phyloP scores from a whole-genome alignment of 2,888 invertebrate species.

The Meghimatium bilineatum region DNA sequence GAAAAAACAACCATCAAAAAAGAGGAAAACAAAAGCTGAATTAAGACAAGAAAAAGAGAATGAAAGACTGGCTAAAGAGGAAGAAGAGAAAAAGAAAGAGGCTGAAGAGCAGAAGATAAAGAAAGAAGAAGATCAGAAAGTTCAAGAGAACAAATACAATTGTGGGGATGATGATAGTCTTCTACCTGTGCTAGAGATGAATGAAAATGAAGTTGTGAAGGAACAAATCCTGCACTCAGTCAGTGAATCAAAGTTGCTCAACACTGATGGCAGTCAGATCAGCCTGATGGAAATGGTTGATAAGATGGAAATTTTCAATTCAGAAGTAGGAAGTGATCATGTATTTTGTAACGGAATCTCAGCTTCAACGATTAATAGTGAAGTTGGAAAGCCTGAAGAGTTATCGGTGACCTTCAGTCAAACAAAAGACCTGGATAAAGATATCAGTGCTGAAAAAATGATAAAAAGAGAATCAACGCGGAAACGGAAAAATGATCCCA shows the following conservation, averaged over 20 bases:
- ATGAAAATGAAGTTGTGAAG: slow-evolving; percentile 45
- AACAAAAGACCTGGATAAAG: slow-evolving; percentile 3
- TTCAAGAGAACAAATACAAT: slow-evolving; percentile 5
- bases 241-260: slow-evolving; percentile 42
- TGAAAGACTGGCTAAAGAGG: slow-evolving; percentile 37
- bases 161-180: slow-evolving; percentile 41
- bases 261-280: slow-evolving; percentile 47
- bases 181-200: slow-evolving; percentile 40
- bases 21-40: slow-evolving; percentile 47
- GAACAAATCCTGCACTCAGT: slow-evolving; percentile 48
- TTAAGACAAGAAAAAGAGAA: slow-evolving; percentile 44
- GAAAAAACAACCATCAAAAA: slow-evolving; percentile 42
- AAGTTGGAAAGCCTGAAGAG: neutral
- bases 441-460: slow-evolving; percentile 4
- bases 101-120: slow-evolving; percentile 12
- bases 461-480: slow-evolving; percentile 19
- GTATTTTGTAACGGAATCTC: slow-evolving; percentile 2
- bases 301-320: slow-evolving; percentile 43
- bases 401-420: neutral
- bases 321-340: slow-evolving; percentile 6
- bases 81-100: slow-evolving; percentile 29
- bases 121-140: neutral
- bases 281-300: slow-evolving; percentile 49
- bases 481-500: slow-evolving; percentile 17
- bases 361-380: neutral